A percentile compares a stretch with the other conserved stretches of the same genome.
phyloP scores from a whole-genome alignment of 2,888 invertebrate species.

The Drosophila planitibia region DNA sequence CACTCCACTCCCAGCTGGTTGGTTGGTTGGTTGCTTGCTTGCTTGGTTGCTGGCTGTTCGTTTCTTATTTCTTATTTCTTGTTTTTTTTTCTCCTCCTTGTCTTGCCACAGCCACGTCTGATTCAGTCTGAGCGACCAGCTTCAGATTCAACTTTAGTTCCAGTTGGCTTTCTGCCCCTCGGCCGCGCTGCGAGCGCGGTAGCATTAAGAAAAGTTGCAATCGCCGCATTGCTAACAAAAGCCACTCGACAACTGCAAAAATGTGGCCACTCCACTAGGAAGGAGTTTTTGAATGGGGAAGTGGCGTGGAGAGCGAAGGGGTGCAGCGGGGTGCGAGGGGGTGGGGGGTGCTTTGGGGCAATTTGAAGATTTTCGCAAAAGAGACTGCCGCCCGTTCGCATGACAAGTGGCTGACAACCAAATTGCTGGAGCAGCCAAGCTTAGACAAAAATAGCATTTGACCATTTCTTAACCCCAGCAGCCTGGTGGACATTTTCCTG shows the following conservation, averaged over 20 bases:
- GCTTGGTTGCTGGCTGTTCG: neutral
- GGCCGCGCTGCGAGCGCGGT: neutral
- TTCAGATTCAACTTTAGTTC: conserved; percentile 21
- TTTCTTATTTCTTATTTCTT: neutral
- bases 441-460: conserved; percentile 32
- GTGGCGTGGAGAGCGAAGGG: neutral
- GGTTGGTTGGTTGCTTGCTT: too few species aligned
- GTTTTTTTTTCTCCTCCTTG: neutral
- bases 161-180: conserved; percentile 21
- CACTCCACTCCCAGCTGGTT: conserved; percentile 41
- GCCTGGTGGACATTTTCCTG: neutral
- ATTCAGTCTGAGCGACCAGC: conserved; percentile 4
- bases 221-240: conserved; percentile 65
- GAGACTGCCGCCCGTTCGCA: conserved; percentile 61
- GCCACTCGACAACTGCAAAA: conserved; percentile 79
- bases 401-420: conserved; percentile 70
- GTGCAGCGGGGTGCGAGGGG: too few species aligned
- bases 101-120: conserved; percentile 1
- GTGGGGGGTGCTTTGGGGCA: conserved; percentile 49
- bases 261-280: conserved; percentile 57
- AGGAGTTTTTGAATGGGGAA: conserved; percentile 10
- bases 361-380: conserved; percentile 64
- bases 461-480: neutral
- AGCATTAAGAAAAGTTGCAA: conserved; percentile 63
- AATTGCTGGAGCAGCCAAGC: conserved; percentile 61